Conservation (phyloP, 1,140 invertebrate species). For the Euborellia annulipes region DNA sequence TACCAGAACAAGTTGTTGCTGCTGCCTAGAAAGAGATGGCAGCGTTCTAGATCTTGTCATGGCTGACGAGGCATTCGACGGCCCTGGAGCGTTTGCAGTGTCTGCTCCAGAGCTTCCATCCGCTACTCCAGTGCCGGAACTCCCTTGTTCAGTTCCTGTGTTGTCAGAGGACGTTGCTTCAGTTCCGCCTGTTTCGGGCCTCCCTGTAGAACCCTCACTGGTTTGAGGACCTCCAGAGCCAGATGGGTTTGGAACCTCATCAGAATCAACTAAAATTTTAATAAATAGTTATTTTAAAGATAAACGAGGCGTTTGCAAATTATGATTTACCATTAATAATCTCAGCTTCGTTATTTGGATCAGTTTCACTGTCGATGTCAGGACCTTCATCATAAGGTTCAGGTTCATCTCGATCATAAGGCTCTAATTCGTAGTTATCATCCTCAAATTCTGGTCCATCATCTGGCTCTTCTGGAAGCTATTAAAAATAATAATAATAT, state of each 20-base stretch:
- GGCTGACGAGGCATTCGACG: background rate
- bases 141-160: too few relatives aligned
- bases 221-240: conserved; percentile 18
- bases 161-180: background rate
- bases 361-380: conserved; percentile 24
- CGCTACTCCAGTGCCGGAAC: too few relatives aligned
- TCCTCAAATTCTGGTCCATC: conserved; percentile 18
- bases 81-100: too few relatives aligned
- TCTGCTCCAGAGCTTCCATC: too few relatives aligned
- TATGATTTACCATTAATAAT: conserved; percentile 27
- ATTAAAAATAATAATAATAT: too few relatives aligned
- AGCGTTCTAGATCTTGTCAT: conserved; percentile 4
- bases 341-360: conserved; percentile 44
- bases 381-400: conserved; percentile 22
- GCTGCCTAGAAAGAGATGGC: conserved; percentile 20
- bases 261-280: conserved; percentile 18
- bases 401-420: conserved; percentile 24
- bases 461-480: conserved; percentile 11
- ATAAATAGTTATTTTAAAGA: too few relatives aligned
- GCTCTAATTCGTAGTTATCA: conserved; percentile 35
- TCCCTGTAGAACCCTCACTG: conserved; percentile 27
- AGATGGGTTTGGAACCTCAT: conserved; percentile 40
- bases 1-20: conserved; percentile 29
- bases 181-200: conserved; percentile 12
- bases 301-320: too few relatives aligned